Base-by-base conservation (phyloP, 2,797 vertebrate species). In the Diplodus puntazzo region DNA sequence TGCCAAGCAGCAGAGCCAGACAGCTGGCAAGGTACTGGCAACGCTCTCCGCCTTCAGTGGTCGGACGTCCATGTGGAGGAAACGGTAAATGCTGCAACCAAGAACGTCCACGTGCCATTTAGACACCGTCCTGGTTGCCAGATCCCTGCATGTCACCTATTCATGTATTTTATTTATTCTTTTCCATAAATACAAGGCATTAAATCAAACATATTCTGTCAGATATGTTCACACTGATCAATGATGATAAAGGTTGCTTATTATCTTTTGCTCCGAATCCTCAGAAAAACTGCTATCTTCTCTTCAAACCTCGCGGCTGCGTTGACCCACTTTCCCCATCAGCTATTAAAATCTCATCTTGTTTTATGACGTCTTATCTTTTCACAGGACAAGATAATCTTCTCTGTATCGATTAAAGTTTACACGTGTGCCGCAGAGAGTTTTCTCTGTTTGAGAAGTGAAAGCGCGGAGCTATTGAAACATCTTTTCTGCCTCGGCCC, bases 281-380 rank as follows among this genome's bases (percentile, higher is more conserved):
- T 72, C 18, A 71, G 20, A 48, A n/a, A 48, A 21, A 52, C 59
- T 62, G 52, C 50, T 64, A 14, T 18, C 30, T 70, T 71, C 76
- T 61, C 49, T 71, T 62, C 25, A 27, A 23, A 30, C 30, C 9
- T 25, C 18, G 16, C 48, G 12, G 69, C 65, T 42, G 79, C 76
- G 18, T 6, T 75, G 86, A 83, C 82, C 85, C 75, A 81, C 67
- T 88, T 87, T 81, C 57, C 30, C 63, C 58, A 30, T 55, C 62
- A 11, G 23, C 55, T 66, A 59, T 80, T 82, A 80, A 63, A 84
- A 83, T 49, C 67, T 64, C 60, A 57, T 81, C 66, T 69, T 53
- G 61, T 76, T 77, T 81, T 65, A 67, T 64, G 62, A 64, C 18
- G 25, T 69, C 66, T 87, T 88, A 88, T 90, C 84, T 79, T 67